phyloP scores from a whole-genome alignment of 2,888 invertebrate species.

The Drosophila nigritarsus region DNA sequence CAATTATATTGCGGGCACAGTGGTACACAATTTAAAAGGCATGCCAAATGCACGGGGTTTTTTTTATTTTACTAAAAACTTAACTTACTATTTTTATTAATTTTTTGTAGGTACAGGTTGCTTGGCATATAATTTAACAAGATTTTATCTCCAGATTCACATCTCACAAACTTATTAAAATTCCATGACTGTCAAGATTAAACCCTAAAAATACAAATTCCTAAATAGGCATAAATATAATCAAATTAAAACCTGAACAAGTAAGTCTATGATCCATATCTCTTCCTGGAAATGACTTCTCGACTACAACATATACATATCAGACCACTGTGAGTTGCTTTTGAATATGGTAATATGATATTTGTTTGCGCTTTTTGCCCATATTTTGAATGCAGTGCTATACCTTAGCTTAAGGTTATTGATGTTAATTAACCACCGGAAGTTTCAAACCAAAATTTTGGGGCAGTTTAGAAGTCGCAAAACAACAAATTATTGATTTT shows the following conservation, averaged over 20 bases:
- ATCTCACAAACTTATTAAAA: not conserved
- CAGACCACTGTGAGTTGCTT: conserved; percentile 8
- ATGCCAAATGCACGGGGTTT: not conserved
- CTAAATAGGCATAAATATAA: too few relatives aligned
- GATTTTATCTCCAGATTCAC: not conserved
- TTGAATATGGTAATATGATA: conserved; percentile 13
- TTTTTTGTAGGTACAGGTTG: not conserved
- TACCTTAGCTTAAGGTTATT: conserved; percentile 8
- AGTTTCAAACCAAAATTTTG: not conserved
- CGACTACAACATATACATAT: not conserved
- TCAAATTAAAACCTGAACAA: too few relatives aligned
- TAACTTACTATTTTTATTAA: not conserved
- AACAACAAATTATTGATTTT: not conserved
- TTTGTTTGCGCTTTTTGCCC: conserved; percentile 8
- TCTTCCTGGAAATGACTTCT: not conserved
- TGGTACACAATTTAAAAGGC: not conserved
- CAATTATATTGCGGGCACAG: not conserved
- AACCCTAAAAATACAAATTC: not conserved
- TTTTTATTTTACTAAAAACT: too few relatives aligned
- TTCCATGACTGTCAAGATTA: not conserved
- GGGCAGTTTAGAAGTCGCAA: not conserved
- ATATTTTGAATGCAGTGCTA: not conserved
- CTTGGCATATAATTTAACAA: not conserved
- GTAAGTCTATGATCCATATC: not conserved
- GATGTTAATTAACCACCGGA: conserved; percentile 14